Base-by-base conservation (phyloP, 1,140 invertebrate species). In the Camponotus vicinus region DNA sequence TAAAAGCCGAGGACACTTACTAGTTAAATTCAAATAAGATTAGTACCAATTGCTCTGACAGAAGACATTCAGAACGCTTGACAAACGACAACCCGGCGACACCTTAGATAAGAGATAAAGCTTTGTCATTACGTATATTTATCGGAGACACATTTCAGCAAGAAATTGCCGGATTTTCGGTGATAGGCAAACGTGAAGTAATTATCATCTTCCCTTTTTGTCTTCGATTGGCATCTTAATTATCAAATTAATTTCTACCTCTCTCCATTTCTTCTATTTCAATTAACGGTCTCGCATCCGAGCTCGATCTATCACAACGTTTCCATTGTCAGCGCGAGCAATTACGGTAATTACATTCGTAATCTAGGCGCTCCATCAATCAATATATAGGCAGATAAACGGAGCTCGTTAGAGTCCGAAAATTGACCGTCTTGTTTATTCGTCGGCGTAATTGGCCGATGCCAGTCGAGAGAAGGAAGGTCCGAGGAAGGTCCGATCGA, bases 21-120 rank as follows among this genome's bases (percentile, higher is more conserved):
- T 89, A 83, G 88, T 87, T 86, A 84, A 89, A 75, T 66, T 84
- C 55, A 86, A 90, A 90, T 89, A 85, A 87, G 87, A 90, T 90
- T 90, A 90, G 73, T 66, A 52, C 52, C 88, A 89, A 89, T 90
- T 89, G 88, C 85, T 64, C 78, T 78, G 88, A 90, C 86, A 86
- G 88, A 64, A 66, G 76, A 88, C 83, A 89, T 84, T 90, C 73
- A 84, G 71, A 83, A 69, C 34, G 77, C 37, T 42, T 71, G 70
- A 86, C 77, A 45, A 27, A 57, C 88, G 83, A 27, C 67, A 27
- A 70, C 52, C 76, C 70, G 63, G 67, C 82, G 9, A 59, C 55
- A 57, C 27, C n/a, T 34, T 85, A 45, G 45, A 45, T 7, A 37
- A 40, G 61, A 18, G 40, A 49, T 18, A 15, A 55, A 52, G n/a